phyloP scores from a whole-genome alignment of 2,113 vertebrate species.

The Crotalus viridis region DNA sequence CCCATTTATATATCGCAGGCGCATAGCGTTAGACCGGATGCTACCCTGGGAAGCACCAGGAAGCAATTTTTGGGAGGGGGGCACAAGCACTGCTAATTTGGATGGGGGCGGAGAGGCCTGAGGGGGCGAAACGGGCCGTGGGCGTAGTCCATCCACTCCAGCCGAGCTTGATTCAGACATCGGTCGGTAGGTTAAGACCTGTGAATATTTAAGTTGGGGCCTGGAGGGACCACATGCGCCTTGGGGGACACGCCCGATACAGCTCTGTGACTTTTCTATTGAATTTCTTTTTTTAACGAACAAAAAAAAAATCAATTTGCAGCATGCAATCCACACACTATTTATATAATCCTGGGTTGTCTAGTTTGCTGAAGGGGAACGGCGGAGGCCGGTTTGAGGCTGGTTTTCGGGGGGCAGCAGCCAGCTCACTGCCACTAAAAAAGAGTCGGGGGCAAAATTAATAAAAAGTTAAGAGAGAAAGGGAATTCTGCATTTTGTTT shows the following conservation, averaged over 20 bases:
- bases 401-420: slow-evolving; percentile 26
- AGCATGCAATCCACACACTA: slow-evolving; percentile 79
- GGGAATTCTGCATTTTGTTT: slow-evolving; percentile 67
- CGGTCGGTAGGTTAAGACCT: not conserved
- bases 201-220: slow-evolving; percentile 27
- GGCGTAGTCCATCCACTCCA: not conserved
- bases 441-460: not conserved
- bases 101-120: not conserved
- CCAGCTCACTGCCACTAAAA: slow-evolving; percentile 33
- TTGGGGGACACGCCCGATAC: slow-evolving; percentile 55
- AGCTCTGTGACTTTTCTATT: slow-evolving; percentile 55
- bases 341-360: slow-evolving; percentile 73
- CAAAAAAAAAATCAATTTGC: slow-evolving; percentile 33
- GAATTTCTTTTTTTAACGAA: not conserved
- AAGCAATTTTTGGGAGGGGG: too few relatives aligned
- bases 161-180: not conserved
- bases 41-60: not conserved
- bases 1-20: slow-evolving; percentile 71
- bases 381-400: slow-evolving; percentile 7
- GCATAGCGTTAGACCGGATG: slow-evolving; percentile 49
- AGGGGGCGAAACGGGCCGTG: not conserved
- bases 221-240: slow-evolving; percentile 4
- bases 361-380: slow-evolving; percentile 48
- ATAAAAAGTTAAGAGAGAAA: not conserved
- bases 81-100: not conserved